Conservation (phyloP, 2,888 invertebrate genomes). For the Trachelus stipa region DNA sequence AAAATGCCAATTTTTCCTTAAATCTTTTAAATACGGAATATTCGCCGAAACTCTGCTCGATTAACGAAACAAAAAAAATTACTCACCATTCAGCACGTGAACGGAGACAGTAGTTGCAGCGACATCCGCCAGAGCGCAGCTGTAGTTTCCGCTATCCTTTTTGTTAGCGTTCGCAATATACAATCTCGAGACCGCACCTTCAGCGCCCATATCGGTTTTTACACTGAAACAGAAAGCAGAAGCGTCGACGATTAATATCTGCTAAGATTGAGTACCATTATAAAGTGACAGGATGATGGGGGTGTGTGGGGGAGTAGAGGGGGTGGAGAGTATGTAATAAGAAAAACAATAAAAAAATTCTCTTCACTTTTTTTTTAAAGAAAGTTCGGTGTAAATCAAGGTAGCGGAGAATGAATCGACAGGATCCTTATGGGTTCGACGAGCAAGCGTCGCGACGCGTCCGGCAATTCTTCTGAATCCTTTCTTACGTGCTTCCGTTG, state of each 20-base stretch:
- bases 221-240: conserved; percentile 71
- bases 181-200: conserved; percentile 79
- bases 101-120: conserved; percentile 78
- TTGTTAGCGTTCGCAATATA: conserved; percentile 85
- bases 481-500: background rate
- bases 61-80: background rate
- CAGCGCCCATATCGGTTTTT: conserved; percentile 81
- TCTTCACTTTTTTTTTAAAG: no score
- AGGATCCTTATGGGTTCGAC: background rate
- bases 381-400: background rate
- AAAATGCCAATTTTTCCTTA: no score
- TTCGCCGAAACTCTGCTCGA: background rate
- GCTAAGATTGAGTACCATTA: background rate
- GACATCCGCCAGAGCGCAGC: conserved; percentile 79
- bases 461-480: background rate
- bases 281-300: background rate
- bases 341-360: no score
- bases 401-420: background rate
- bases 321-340: background rate
- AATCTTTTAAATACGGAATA: background rate
- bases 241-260: background rate
- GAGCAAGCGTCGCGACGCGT: background rate
- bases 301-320: no score
- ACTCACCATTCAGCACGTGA: conserved; percentile 82
- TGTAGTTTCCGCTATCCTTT: conserved; percentile 84